These are phyloP conservation scores for Argyresthia goedartella DNA, from an alignment of 2,888 invertebrate species.

Conservation along the genomic window DNA sequence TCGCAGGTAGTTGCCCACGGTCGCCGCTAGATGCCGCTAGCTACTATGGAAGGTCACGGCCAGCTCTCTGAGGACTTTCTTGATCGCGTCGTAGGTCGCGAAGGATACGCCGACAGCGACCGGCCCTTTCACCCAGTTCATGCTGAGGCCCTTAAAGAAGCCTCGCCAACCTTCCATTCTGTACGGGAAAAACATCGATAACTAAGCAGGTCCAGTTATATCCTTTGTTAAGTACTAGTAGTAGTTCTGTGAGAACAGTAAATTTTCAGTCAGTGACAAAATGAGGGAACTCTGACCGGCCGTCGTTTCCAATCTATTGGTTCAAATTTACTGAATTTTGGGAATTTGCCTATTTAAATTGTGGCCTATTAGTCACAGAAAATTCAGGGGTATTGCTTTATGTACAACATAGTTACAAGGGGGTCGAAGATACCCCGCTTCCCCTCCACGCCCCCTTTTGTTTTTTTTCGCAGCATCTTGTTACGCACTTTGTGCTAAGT, in stretches of 20 bases:
- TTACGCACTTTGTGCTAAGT: no score
- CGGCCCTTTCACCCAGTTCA: conserved; percentile 98
- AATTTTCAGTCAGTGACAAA: neutral
- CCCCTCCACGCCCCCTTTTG: no score
- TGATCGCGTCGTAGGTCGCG: conserved; percentile 90
- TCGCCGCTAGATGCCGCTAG: neutral
- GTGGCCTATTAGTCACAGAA: no score
- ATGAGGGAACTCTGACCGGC: neutral
- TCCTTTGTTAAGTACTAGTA: no score
- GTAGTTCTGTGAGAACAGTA: no score
- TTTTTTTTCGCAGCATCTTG: no score
- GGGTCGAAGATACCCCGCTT: neutral
- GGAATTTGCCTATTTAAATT: no score
- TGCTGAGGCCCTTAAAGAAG: conserved; percentile 97
- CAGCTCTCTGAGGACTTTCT: conserved; percentile 66
- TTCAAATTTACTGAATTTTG: no score
- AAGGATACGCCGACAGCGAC: conserved; percentile 96
- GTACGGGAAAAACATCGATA: conserved; percentile 22
- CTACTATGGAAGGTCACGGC: conserved; percentile 13
- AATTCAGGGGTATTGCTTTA: no score
- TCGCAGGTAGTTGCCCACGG: neutral
- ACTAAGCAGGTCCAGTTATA: no score
- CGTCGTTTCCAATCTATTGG: neutral
- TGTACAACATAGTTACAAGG: no score
- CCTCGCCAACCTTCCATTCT: conserved; percentile 92